A percentile compares a stretch with the other conserved stretches of the same genome.
Conservation (phyloP, 1,140 invertebrate genomes). For the Eumaeus atala region DNA sequence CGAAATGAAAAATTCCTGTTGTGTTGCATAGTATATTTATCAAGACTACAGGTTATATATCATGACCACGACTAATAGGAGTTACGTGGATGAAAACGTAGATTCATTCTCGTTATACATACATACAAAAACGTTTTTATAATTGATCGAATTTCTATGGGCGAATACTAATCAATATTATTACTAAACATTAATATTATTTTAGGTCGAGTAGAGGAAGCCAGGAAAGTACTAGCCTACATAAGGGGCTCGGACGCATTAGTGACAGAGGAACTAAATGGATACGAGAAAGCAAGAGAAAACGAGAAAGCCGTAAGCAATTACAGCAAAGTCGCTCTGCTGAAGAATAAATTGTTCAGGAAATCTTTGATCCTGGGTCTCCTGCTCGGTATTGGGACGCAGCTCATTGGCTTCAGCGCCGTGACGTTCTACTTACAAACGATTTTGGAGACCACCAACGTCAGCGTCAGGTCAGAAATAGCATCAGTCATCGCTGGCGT, state of each 20-base stretch:
- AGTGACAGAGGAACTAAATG: neutral
- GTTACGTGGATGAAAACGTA: too few species aligned
- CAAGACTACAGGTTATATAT: too few species aligned
- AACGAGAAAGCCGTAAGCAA: neutral
- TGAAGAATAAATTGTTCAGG: neutral
- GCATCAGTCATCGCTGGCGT: conserved; percentile 18
- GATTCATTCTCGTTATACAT: too few species aligned
- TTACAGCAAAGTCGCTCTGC: neutral
- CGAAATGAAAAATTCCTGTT: too few species aligned
- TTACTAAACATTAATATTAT: neutral
- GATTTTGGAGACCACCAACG: conserved; percentile 14
- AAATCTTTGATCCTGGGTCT: neutral
- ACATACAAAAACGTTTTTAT: too few species aligned
- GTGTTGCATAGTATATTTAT: too few species aligned
- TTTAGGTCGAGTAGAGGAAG: neutral
- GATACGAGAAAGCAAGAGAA: neutral
- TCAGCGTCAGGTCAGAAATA: conserved; percentile 9
- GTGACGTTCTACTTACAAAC: conserved; percentile 18
- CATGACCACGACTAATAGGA: too few species aligned
- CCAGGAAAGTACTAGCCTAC: neutral
- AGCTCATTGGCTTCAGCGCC: conserved; percentile 13
- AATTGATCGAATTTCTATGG: too few species aligned
- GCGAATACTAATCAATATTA: too few species aligned
- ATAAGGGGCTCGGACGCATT: neutral
- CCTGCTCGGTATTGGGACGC: conserved; percentile 9